Base-by-base conservation (phyloP, 2,113 vertebrate genomes). In the Meles meles region DNA sequence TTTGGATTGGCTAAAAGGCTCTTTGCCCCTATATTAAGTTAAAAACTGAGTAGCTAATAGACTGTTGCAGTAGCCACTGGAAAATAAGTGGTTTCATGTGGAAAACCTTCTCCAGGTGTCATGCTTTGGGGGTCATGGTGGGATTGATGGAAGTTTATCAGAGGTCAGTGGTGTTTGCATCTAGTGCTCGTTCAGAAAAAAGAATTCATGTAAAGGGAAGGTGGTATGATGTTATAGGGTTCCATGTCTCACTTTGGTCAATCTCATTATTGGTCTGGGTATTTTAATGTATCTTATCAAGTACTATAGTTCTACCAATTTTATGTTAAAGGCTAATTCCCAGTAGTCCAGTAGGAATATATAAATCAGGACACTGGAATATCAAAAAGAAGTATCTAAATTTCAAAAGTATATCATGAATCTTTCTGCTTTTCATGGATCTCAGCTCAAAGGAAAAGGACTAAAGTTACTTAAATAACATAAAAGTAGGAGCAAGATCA, bases 1-100 rank as follows among this genome's bases (percentile, higher is more conserved):
- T 67, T 87, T 93, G 59, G 87, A 69, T 98, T 97, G 97, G 88
- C 59, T 88, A 55, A 80, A 96, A 91, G 93, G 88, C 67, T 47
- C 69, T 81, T 71, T 55, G 21, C 42, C 84, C 86, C 55, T 9
- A 1, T 91, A 23, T 77, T 55, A 96, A 93, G 89, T 93, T 55
- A 88, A 84, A 98, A 82, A 83, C 67, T 42, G 47, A 96, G 55
- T 61, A 83, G 52, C 59, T 29, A 61, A 63, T 72, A 74, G 7
- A 71, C 27, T 88, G 39, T 17, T 42, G n/a, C 39, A 21, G 71
- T 84, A 10, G 79, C 65, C 91, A 95, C 65, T 69, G 34, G 37
- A 31, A 29, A 74, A 31, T 27, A 88, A 91, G 37, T 42, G 97
- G n/a, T 87, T 97, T 96, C 76, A 31, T 76, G 31, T 67, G 72